These are phyloP conservation scores for Drosophila rubida DNA, from an alignment of 2,888 invertebrate species.

Conservation along the genomic window DNA sequence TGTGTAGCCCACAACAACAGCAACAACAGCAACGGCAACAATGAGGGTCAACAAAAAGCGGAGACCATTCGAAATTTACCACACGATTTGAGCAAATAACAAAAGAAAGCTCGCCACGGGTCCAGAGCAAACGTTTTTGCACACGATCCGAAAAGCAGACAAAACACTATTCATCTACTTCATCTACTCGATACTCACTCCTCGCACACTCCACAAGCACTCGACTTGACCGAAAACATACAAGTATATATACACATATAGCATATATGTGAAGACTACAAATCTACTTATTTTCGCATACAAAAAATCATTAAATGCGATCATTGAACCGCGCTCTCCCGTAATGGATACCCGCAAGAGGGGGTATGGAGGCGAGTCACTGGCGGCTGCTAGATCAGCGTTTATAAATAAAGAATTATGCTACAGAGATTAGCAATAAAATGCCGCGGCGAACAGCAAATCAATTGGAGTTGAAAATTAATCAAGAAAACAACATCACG, in stretches of 20 bases:
- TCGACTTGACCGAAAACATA: conserved; percentile 35
- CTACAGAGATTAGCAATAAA: conserved; percentile 56
- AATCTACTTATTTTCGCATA: conserved; percentile 80
- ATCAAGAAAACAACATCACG: conserved; percentile 54
- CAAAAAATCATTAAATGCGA: conserved; percentile 80
- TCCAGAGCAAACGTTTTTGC: conserved; percentile 58
- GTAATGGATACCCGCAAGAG: conserved; percentile 48
- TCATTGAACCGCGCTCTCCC: conserved; percentile 66
- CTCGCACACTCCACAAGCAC: conserved; percentile 28
- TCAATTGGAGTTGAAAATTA: conserved; percentile 56
- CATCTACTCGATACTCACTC: not conserved
- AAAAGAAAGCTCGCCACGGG: conserved; percentile 76
- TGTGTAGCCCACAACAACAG: conserved; percentile 39
- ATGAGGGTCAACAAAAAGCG: conserved; percentile 41
- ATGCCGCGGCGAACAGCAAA: conserved; percentile 18
- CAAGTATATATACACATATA: too few relatives aligned
- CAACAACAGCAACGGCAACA: conserved; percentile 35
- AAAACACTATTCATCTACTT: conserved; percentile 21
- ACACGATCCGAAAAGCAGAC: conserved; percentile 45
- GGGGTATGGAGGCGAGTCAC: conserved; percentile 18
- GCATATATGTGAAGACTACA: conserved; percentile 62
- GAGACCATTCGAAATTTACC: conserved; percentile 45
- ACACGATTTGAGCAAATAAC: conserved; percentile 67
- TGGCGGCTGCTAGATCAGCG: conserved; percentile 44
- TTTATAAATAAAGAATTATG: conserved; percentile 70